A percentile compares a stretch with the other conserved stretches of the same genome.
phyloP scores from a whole-genome alignment of 2,888 invertebrate species.

The Autographa pulchrina region DNA sequence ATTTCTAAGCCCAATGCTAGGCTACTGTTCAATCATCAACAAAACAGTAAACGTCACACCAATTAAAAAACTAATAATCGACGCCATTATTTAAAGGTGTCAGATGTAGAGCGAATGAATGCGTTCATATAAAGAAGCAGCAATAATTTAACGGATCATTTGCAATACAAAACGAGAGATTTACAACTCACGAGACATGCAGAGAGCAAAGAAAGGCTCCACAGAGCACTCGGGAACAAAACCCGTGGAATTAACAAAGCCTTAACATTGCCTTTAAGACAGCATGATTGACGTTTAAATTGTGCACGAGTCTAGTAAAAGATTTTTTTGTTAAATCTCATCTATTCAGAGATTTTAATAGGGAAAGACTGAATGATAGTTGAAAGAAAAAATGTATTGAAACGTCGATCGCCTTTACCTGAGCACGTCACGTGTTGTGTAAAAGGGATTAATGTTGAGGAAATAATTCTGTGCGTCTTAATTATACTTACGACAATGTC shows the following conservation, averaged over 20 bases:
- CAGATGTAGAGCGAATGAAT: slow-evolving; percentile 29
- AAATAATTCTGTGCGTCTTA: slow-evolving; percentile 16
- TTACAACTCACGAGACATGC: slow-evolving; percentile 60
- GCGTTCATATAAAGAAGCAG: slow-evolving; percentile 67
- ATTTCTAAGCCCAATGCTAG: background rate
- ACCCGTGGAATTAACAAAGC: slow-evolving; percentile 73
- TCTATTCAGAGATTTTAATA: slow-evolving; percentile 66
- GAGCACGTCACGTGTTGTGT: slow-evolving; percentile 56
- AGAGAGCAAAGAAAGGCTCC: slow-evolving; percentile 63
- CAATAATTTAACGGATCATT: slow-evolving; percentile 81
- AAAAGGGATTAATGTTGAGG: slow-evolving; percentile 50
- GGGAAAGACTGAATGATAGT: slow-evolving; percentile 63
- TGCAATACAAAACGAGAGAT: slow-evolving; percentile 68
- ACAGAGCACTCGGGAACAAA: slow-evolving; percentile 69
- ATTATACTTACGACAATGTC: background rate
- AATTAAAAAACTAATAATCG: slow-evolving; percentile 23
- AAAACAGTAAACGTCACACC: slow-evolving; percentile 5
- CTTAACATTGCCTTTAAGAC: slow-evolving; percentile 58
- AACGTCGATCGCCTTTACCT: slow-evolving; percentile 61
- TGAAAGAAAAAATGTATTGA: slow-evolving; percentile 64
- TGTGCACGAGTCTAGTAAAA: slow-evolving; percentile 67
- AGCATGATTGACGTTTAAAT: slow-evolving; percentile 81
- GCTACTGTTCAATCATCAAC: background rate
- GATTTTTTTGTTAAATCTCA: slow-evolving; percentile 69
- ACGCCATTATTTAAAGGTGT: slow-evolving; percentile 9